Base-by-base conservation (phyloP, 1,140 invertebrate genomes). In the Drosophila funebris region DNA sequence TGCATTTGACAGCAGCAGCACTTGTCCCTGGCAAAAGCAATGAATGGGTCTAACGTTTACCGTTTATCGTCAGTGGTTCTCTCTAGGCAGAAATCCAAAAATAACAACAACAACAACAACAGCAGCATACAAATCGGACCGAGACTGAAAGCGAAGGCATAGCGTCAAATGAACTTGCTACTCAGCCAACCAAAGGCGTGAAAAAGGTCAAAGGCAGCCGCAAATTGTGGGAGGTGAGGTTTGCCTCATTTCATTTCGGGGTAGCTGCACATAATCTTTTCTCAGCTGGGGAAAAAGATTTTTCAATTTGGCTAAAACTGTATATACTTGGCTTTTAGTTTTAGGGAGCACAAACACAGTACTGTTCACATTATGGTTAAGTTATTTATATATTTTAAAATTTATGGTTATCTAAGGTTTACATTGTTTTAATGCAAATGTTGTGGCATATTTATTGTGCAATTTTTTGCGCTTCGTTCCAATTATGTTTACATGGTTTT, bases 161-260 rank as follows among this genome's bases (percentile, higher is more conserved):
- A 46, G 16, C 44, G 46, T 22, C 37, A 53, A 78, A 81, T 63
- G 68, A 74, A 87, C 81, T 78, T 87, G 81, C 78, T 84, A 81
- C 78, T 81, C 81, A 77, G 80, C 81, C 80, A 66, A 60, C 81
- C 77, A 64, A 84, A 87, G 81, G 82, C 82, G 81, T 85, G 82
- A 85, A 87, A 85, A 85, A 85, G 82, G 81, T 85, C 81, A 85
- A 84, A 84, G 81, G 81, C 82, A 85, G 71, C 68, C 71, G 33
- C 43, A 39, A 66, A 64, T 50, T 53, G 52, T 63, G 33, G 39
- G 31, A 14, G 46, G 46, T 37, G 48, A 14, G 71, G 41, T 9
- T 9, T 29, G 62, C 41, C 54, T 50, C 31, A 56, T 37, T 27
- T 56, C 22, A 41, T 53, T 16, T 20, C 24, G 33, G 63, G 53